Base-by-base conservation (phyloP, 1,140 invertebrate genomes). In the Aphelenchoides fujianensis region DNA sequence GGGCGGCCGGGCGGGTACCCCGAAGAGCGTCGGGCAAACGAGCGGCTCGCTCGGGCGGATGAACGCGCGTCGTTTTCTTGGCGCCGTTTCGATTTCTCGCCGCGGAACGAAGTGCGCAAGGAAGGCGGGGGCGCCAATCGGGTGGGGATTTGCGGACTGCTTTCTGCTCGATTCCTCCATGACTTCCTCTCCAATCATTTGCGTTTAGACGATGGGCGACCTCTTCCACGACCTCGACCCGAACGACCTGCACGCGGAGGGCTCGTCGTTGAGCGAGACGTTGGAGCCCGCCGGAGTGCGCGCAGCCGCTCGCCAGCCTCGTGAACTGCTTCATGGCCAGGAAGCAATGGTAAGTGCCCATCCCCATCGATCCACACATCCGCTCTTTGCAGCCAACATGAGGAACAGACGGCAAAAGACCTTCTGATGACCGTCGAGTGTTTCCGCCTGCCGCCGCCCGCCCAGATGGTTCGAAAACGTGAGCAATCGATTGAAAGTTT, bases 371-470 rank as follows among this genome's bases (percentile, higher is more conserved):
- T n/a, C n/a, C n/a, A n/a, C n/a, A n/a, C n/a, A n/a, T n/a, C n/a
- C n/a, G n/a, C n/a, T n/a, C n/a, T n/a, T n/a, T n/a, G n/a, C 23
- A 59, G 55, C 5, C 5, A 19, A 5, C 55, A 59, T 19, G 34
- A 32, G 27, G 55, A 59, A 59, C 27, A 59, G 5, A 59, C 55
- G 5, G 55, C 55, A 5, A 59, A 59, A 59, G 23, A 59, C 19
- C 5, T 59, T 7, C 7, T 59, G 55, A 7, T 59, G 19, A 59
- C 55, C 5, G 23, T 19, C 19, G 55, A 59, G 23, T 5, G 34
- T 5, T 19, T 59, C 23, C 55, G 23, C 7, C 19, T 59, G 5
- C 55, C 55, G 5, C 28, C 55, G 5, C 55, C 55, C 5, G 55
- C 55, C 7, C 34, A 53, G 59, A 64, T 64, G 31, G 16, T 1